Conservation (phyloP, 2,888 invertebrate species). For the Acleris literana region DNA sequence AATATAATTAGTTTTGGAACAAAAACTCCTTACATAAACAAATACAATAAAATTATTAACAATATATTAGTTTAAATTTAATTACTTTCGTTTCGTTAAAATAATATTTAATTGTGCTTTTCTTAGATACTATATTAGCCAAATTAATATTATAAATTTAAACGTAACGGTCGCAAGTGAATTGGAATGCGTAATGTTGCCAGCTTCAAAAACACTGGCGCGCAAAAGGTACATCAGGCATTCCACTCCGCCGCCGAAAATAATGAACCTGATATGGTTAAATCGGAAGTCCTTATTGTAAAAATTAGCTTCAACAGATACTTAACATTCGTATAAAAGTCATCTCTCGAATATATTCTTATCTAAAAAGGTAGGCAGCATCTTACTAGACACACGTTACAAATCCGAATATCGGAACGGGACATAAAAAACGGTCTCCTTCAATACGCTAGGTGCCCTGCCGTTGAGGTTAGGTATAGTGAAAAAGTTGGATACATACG, state of each 20-base stretch:
- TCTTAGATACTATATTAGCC: constrained; percentile 79
- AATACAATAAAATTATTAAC: constrained; percentile 80
- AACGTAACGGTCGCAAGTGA: constrained; percentile 48
- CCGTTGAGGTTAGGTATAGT: constrained; percentile 65
- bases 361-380: constrained; percentile 80
- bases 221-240: constrained; percentile 44
- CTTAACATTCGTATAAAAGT: constrained; percentile 84
- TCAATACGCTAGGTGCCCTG: constrained; percentile 55
- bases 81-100: constrained; percentile 63
- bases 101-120: constrained; percentile 78
- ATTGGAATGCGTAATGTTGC: constrained; percentile 55
- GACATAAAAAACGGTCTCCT: constrained; percentile 66
- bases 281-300: constrained; percentile 77
- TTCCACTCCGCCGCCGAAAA: constrained; percentile 45
- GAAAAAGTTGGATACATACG: constrained; percentile 69
- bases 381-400: constrained; percentile 71
- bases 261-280: constrained; percentile 73
- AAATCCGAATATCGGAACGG: constrained; percentile 61
- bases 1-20: constrained; percentile 63
- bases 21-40: constrained; percentile 65
- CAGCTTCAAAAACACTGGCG: constrained; percentile 50
- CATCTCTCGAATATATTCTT: constrained; percentile 81
- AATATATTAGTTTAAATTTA: constrained; percentile 78
- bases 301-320: constrained; percentile 80
- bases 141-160: constrained; percentile 63